Evolutionary conservation across 2,888 invertebrate genomes (phyloP).

Genomic region (Nomada fabriciana): DNA sequence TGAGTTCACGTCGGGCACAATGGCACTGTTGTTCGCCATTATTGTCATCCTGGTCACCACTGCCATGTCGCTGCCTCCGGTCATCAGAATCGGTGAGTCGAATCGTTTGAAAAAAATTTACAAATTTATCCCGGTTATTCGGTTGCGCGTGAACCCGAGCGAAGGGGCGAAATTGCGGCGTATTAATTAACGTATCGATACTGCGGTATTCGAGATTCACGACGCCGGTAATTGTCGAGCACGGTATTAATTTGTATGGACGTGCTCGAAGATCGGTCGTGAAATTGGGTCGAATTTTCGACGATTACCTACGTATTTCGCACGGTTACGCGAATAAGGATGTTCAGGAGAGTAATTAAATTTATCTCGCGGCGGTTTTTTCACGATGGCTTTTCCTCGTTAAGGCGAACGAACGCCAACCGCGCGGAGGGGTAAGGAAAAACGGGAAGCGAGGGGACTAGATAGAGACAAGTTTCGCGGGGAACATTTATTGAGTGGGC

Average conservation of each 20-base stretch:
- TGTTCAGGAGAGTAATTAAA: slow-evolving; percentile 45
- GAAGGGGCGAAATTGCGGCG: no score
- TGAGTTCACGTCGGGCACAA: slow-evolving; percentile 72
- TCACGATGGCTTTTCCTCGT: slow-evolving; percentile 8
- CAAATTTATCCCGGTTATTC: background rate
- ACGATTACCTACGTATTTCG: slow-evolving; percentile 1
- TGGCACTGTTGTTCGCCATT: slow-evolving; percentile 83
- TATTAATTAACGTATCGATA: background rate
- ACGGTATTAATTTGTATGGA: background rate
- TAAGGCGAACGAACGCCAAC: background rate
- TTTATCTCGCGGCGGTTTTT: slow-evolving; percentile 42
- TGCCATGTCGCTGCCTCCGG: slow-evolving; percentile 83
- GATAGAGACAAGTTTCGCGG: background rate
- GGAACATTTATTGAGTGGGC: slow-evolving; percentile 40
- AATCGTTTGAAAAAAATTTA: background rate
- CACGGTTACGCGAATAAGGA: background rate
- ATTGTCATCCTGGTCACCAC: slow-evolving; percentile 83
- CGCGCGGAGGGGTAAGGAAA: background rate
- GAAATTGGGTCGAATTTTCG: slow-evolving; percentile 25
- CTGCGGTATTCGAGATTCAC: background rate
- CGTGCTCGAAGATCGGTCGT: background rate
- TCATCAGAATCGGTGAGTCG: slow-evolving; percentile 83
- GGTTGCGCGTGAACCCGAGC: background rate
- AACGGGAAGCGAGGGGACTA: background rate
- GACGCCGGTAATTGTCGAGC: background rate